Evolutionary conservation across 2,888 invertebrate genomes (phyloP).

Genomic region (Athalia circularis): DNA sequence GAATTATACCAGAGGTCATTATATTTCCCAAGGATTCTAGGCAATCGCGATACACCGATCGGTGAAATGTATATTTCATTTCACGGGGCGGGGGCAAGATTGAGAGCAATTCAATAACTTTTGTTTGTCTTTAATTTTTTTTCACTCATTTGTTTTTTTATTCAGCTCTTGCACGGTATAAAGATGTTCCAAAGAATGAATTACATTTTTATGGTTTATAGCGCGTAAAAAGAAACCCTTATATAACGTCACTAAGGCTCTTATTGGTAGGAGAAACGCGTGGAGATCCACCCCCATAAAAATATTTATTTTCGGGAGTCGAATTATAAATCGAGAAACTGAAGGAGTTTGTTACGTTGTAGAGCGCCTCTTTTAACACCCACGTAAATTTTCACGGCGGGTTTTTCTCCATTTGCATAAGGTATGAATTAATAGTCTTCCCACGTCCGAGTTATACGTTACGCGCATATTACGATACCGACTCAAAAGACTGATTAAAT

Average conservation of each 20-base stretch:
- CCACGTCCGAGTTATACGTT: constrained; percentile 7
- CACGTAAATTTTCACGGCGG: not conserved
- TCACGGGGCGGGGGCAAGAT: too few species aligned
- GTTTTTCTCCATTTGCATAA: not conserved
- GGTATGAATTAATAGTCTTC: not conserved
- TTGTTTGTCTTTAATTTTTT: not conserved
- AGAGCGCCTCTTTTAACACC: constrained; percentile 12
- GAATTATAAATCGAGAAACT: not conserved
- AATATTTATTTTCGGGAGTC: constrained; percentile 34
- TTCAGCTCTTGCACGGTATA: not conserved
- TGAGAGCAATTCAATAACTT: too few species aligned
- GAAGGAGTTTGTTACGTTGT: constrained; percentile 36
- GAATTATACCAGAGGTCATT: too few species aligned
- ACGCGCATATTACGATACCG: too few species aligned
- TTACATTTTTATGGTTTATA: constrained; percentile 27
- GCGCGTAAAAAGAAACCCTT: constrained; percentile 17
- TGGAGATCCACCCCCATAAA: constrained; percentile 23
- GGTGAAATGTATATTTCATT: too few species aligned
- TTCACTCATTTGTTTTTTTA: not conserved
- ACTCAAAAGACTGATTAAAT: not conserved
- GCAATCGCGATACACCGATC: too few species aligned
- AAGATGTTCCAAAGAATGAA: not conserved
- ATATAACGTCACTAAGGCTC: constrained; percentile 2
- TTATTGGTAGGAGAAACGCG: not conserved
- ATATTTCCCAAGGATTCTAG: too few species aligned